Base-by-base conservation (phyloP, 2,113 vertebrate genomes). In the Lycocorax pyrrhopterus region DNA sequence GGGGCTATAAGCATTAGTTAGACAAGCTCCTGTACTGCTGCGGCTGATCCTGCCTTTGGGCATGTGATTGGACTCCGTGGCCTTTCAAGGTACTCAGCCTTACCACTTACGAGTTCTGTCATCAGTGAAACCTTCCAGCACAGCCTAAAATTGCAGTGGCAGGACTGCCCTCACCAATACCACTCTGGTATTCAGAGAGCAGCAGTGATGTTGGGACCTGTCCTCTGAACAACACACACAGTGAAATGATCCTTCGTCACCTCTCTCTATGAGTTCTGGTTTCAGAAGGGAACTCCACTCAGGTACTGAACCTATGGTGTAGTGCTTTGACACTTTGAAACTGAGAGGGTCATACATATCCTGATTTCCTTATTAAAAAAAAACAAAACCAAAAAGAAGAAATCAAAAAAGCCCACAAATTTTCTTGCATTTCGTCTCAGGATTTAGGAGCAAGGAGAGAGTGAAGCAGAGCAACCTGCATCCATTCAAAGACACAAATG, bases 131-230 rank as follows among this genome's bases (percentile, higher is more conserved):
- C n/a, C 58, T 52, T 51, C 15, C 32, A 78, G 60, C 29, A 52
- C 13, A 80, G 23, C 52, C 39, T 29, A 30, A 43, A 16, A 32
- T 27, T 71, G 46, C 58, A 73, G 41, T 13, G 2, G 21, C 25
- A 56, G 32, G 18, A 16, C n/a, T 58, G n/a, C n/a, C 20, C 52
- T 82, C 44, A 23, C 11, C 14, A 32, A 3, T 27, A 39, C 9
- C 23, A 62, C 41, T 46, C 44, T 21, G 13, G 16, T 4, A 1
- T 60, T 64, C 30, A 16, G 43, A 71, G 12, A 25, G 27, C 29
- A 83, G 41, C 2, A 1, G 18, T 44, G 35, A 60, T 2, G 1
- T 1, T 0, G 3, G 39, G 23, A 39, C 27, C 8, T 59, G 26
- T 58, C 37, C 26, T 93, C 71, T 78, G 51, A 47, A 63, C 0